Conservation (phyloP, 2,797 vertebrate species). For the Rachycentron canadum region DNA sequence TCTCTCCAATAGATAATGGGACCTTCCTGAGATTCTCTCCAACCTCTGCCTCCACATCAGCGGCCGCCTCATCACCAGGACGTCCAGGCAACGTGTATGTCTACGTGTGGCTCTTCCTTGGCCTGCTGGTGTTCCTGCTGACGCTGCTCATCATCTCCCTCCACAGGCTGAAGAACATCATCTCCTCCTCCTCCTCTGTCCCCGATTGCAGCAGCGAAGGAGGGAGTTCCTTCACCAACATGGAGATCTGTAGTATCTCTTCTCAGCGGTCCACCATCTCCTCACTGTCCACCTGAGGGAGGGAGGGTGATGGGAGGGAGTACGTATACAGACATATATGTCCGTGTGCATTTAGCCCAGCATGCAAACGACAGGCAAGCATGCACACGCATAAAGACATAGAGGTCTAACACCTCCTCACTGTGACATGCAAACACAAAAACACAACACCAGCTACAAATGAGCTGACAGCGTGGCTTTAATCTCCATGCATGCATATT, state of each 20-base stretch:
- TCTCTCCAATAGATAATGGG: slow-evolving; percentile 84
- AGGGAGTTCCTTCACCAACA: slow-evolving; percentile 93
- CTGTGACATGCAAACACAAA: slow-evolving; percentile 38
- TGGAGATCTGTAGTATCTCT: slow-evolving; percentile 97
- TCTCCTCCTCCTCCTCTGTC: slow-evolving; percentile 93
- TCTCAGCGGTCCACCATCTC: slow-evolving; percentile 93
- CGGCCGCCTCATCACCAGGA: slow-evolving; percentile 83
- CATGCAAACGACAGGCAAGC: slow-evolving; percentile 12
- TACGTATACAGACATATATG: neutral
- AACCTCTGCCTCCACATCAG: slow-evolving; percentile 90
- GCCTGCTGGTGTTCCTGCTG: slow-evolving; percentile 94
- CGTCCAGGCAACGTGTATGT: slow-evolving; percentile 89
- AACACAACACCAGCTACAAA: slow-evolving; percentile 17
- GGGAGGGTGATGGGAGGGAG: slow-evolving; percentile 18
- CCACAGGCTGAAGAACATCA: slow-evolving; percentile 97
- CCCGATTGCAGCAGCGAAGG: slow-evolving; percentile 93
- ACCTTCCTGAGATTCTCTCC: slow-evolving; percentile 92
- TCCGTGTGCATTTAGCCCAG: neutral
- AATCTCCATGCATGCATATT: slow-evolving; percentile 35
- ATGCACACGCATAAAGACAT: slow-evolving; percentile 12
- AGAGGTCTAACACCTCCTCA: slow-evolving; percentile 4
- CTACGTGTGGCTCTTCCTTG: slow-evolving; percentile 97
- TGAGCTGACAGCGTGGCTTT: slow-evolving; percentile 4
- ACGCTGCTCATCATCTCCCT: slow-evolving; percentile 94
- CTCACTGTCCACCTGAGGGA: slow-evolving; percentile 80